These are phyloP conservation scores for Augochlora pura DNA, from an alignment of 1,140 invertebrate species.

Conservation along the genomic window DNA sequence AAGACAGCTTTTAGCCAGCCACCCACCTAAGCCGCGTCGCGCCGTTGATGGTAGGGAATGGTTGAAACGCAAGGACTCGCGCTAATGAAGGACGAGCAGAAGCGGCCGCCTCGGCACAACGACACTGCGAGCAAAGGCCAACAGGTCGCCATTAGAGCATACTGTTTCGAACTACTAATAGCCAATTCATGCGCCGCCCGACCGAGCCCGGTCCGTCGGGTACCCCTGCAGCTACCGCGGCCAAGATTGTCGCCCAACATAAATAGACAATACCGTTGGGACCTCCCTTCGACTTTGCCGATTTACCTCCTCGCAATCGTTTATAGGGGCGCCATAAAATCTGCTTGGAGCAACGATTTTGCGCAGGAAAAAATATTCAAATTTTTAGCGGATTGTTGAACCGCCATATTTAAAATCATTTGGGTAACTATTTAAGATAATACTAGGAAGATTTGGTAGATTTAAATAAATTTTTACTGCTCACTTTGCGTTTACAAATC, in stretches of 20 bases:
- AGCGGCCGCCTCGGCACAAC: constrained; percentile 48
- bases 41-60: constrained; percentile 34
- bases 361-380: not conserved
- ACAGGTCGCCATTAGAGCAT: constrained; percentile 74
- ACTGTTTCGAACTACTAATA: constrained; percentile 75
- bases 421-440: too few relatives aligned
- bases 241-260: constrained; percentile 58
- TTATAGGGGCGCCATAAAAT: not conserved
- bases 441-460: too few relatives aligned
- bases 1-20: constrained; percentile 64
- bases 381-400: too few relatives aligned
- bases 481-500: too few relatives aligned
- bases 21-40: constrained; percentile 28
- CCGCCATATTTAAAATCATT: too few relatives aligned
- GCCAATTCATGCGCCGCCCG: constrained; percentile 71
- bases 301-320: not conserved
- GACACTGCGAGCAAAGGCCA: constrained; percentile 67
- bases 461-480: too few relatives aligned
- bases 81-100: constrained; percentile 70
- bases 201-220: constrained; percentile 36
- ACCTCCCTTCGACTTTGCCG: constrained; percentile 9
- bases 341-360: not conserved
- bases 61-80: constrained; percentile 61
- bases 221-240: constrained; percentile 37
- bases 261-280: constrained; percentile 47